phyloP scores from a whole-genome alignment of 2,888 invertebrate species.

The Chymomyza procnemis region DNA sequence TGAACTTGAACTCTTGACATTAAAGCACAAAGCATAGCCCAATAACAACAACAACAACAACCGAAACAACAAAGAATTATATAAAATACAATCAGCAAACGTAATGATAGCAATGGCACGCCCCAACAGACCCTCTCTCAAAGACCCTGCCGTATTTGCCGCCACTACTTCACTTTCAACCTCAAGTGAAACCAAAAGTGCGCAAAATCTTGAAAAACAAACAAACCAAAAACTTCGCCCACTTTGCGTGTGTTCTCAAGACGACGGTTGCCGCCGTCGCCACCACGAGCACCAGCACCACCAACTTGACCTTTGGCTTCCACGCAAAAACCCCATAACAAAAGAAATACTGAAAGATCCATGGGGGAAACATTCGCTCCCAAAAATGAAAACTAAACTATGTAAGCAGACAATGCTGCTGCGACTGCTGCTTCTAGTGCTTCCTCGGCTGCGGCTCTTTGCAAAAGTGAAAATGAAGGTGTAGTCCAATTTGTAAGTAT shows the following conservation, averaged over 20 bases:
- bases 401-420: neutral
- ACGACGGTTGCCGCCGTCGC: neutral
- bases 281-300: neutral
- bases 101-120: constrained; percentile 41
- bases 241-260: constrained; percentile 69
- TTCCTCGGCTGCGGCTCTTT: constrained; percentile 32
- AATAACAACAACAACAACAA: neutral
- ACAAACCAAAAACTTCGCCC: constrained; percentile 52
- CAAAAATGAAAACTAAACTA: neutral
- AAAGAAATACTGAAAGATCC: neutral
- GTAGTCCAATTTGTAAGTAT: constrained; percentile 75
- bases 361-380: neutral
- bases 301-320: constrained; percentile 1
- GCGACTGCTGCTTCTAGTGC: neutral
- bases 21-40: neutral
- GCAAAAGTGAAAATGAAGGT: constrained; percentile 72
- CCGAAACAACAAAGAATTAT: neutral
- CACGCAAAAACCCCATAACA: constrained; percentile 6
- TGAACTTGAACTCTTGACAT: constrained; percentile 66
- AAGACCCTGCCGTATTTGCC: neutral
- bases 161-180: neutral
- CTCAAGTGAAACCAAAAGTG: constrained; percentile 7
- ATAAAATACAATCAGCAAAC: constrained; percentile 36
- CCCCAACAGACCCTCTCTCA: constrained; percentile 6
- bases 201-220: constrained; percentile 27